phyloP scores from a whole-genome alignment of 2,888 invertebrate genomes.

The Athetis lepigone region DNA sequence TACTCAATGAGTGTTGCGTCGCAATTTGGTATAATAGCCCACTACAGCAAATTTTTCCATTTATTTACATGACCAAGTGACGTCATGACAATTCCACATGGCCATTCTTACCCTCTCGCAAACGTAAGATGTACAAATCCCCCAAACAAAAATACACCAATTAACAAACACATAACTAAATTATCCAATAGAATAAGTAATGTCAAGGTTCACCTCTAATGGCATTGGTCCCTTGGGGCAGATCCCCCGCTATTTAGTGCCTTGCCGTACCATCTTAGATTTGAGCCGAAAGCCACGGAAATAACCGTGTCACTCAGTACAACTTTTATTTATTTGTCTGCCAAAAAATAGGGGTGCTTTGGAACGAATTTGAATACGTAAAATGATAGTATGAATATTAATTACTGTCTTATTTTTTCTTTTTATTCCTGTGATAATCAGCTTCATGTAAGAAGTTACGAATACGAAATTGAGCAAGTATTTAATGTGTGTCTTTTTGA shows the following conservation, averaged over 20 bases:
- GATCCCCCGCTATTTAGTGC: constrained; percentile 78
- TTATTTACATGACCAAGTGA: too few species aligned
- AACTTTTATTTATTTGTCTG: constrained; percentile 68
- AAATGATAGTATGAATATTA: constrained; percentile 14
- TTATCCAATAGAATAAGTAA: constrained; percentile 75
- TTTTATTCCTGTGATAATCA: neutral
- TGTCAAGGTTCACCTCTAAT: constrained; percentile 83
- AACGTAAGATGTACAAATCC: neutral
- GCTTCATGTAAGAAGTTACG: too few species aligned
- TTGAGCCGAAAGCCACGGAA: constrained; percentile 82
- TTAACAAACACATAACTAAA: constrained; percentile 45
- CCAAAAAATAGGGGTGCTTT: constrained; percentile 68
- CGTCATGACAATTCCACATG: too few species aligned
- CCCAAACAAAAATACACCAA: constrained; percentile 30
- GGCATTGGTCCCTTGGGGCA: constrained; percentile 66
- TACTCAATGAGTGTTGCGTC: too few species aligned
- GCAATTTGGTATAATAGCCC: too few species aligned
- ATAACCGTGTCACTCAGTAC: constrained; percentile 70
- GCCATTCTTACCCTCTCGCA: neutral
- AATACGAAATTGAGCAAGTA: too few species aligned
- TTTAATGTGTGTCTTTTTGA: too few species aligned
- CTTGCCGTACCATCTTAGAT: constrained; percentile 89
- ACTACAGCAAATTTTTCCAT: too few species aligned
- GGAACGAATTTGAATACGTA: constrained; percentile 53
- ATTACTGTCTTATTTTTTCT: neutral